A percentile compares a stretch with the other conserved stretches of the same genome.
phyloP scores from a whole-genome alignment of 2,888 invertebrate genomes.

The Mythimna vitellina region DNA sequence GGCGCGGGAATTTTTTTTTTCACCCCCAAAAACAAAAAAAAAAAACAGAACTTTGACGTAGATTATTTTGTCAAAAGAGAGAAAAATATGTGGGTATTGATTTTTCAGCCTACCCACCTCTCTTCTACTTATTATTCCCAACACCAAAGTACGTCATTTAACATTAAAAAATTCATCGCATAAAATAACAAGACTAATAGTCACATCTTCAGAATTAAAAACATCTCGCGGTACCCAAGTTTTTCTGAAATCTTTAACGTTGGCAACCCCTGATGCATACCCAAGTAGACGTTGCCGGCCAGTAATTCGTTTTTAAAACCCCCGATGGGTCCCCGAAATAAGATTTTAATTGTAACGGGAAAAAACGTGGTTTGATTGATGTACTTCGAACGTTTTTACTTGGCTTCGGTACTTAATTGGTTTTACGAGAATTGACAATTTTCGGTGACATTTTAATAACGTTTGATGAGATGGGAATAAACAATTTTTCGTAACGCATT shows the following conservation, averaged over 20 bases:
- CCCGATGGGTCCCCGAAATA: conserved; percentile 64
- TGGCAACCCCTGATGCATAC: conserved; percentile 76
- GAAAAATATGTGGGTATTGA: too few relatives aligned
- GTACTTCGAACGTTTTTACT: conserved; percentile 44
- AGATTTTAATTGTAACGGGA: conserved; percentile 77
- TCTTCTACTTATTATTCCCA: conserved; percentile 3
- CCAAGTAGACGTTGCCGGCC: conserved; percentile 73
- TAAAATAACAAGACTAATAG: conserved; percentile 38
- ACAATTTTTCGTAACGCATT: neutral
- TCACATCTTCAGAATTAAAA: conserved; percentile 42
- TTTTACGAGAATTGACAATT: conserved; percentile 25
- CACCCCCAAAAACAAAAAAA: too few relatives aligned
- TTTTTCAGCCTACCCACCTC: too few relatives aligned
- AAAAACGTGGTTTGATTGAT: conserved; percentile 76
- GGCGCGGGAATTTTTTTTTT: too few relatives aligned
- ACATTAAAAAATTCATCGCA: conserved; percentile 21
- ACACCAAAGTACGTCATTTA: conserved; percentile 1
- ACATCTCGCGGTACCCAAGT: conserved; percentile 64
- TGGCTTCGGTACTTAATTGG: conserved; percentile 19
- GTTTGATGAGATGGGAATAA: neutral
- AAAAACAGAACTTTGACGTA: too few relatives aligned
- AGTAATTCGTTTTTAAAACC: conserved; percentile 76
- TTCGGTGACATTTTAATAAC: conserved; percentile 17
- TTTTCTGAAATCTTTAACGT: conserved; percentile 66
- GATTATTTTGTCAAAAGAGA: too few relatives aligned